Percentiles rank a stretch among this genome's conserved stretches.
Evolutionary conservation across 2,888 invertebrate species (phyloP).

Genomic region (Rotaria macrura): DNA sequence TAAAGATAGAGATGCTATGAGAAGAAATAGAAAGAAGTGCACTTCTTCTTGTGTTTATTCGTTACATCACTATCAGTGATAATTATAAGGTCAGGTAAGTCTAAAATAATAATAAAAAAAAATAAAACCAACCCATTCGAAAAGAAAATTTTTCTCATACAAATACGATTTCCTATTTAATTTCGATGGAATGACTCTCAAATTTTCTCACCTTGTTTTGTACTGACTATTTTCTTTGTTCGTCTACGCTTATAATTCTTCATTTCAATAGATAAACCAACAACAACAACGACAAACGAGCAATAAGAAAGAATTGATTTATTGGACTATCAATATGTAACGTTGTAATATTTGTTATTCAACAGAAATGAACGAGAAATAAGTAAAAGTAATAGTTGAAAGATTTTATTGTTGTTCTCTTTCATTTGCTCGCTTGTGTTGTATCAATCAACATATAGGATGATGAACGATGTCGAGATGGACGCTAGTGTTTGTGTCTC

Average conservation of each 20-base stretch:
- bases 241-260: not conserved
- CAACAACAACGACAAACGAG: not conserved
- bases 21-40: no score
- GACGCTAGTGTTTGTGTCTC: not conserved
- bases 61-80: not conserved
- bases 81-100: not conserved
- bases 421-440: not conserved
- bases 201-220: not conserved
- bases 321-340: not conserved
- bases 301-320: not conserved
- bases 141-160: no score
- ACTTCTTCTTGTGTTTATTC: not conserved
- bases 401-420: not conserved
- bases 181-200: not conserved
- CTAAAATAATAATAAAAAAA: not conserved
- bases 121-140: not conserved
- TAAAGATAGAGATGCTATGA: no score
- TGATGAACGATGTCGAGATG: not conserved
- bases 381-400: not conserved
- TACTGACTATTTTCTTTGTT: not conserved
- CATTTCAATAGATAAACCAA: not conserved
- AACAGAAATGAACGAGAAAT: not conserved
- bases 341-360: not conserved
- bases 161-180: not conserved
- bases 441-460: not conserved